Percentiles rank a stretch among this genome's conserved stretches.
These are phyloP conservation scores for Bungarus multicinctus DNA, from an alignment of 2,113 vertebrate genomes.

Conservation along the genomic window DNA sequence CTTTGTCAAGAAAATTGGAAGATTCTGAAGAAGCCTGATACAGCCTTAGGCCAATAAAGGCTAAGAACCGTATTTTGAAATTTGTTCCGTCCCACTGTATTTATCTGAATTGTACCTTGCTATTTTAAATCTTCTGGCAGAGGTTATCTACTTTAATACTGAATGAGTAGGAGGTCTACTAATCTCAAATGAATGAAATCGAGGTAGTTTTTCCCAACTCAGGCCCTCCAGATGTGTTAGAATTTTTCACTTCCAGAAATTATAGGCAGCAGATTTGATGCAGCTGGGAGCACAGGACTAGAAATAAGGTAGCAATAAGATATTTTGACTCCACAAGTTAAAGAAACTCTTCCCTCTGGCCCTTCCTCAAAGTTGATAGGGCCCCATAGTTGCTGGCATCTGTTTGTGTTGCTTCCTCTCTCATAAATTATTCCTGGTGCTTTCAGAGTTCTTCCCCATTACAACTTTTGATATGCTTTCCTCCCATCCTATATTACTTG, in stretches of 20 bases:
- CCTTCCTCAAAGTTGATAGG: background rate
- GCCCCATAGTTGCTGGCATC: background rate
- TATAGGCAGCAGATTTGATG: background rate
- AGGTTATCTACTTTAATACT: background rate
- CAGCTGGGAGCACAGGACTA: background rate
- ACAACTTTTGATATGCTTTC: background rate
- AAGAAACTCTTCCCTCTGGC: background rate
- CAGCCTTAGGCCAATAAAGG: background rate
- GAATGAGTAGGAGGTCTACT: background rate
- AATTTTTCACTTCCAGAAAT: background rate
- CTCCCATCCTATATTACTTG: background rate
- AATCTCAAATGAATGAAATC: background rate
- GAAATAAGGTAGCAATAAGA: background rate
- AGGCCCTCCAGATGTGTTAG: background rate
- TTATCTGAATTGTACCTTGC: background rate
- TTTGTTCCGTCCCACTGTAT: background rate
- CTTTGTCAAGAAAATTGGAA: background rate
- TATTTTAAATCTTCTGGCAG: background rate
- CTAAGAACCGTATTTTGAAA: background rate
- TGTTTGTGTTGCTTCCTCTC: background rate
- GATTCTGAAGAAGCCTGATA: background rate
- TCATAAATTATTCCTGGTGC: background rate
- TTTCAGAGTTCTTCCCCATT: background rate
- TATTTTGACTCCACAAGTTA: background rate
- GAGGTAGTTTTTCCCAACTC: background rate